Evolutionary conservation across 2,888 invertebrate genomes (phyloP).

Genomic region (Cataglyphis livida): DNA sequence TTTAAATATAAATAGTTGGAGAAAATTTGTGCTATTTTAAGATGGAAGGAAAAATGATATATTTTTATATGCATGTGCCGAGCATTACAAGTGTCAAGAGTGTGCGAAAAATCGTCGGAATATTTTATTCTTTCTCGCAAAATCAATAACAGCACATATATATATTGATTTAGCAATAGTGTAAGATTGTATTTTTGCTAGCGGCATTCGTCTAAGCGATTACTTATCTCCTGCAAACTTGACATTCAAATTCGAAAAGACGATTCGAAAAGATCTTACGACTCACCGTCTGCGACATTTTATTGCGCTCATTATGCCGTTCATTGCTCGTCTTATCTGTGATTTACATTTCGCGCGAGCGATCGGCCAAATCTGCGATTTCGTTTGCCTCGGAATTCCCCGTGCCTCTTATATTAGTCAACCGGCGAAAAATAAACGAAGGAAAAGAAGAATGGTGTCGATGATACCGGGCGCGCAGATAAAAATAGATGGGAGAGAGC

Average conservation of each 20-base stretch:
- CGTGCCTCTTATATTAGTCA: slow-evolving; percentile 67
- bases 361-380: slow-evolving; percentile 16
- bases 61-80: slow-evolving; percentile 13
- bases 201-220: neutral
- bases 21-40: neutral
- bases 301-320: slow-evolving; percentile 7
- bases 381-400: slow-evolving; percentile 65
- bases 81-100: neutral
- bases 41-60: neutral
- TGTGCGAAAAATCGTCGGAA: slow-evolving; percentile 3
- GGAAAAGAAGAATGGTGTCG: slow-evolving; percentile 30
- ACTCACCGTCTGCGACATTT: neutral
- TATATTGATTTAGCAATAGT: slow-evolving; percentile 25
- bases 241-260: neutral
- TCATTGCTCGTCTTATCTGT: slow-evolving; percentile 7
- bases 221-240: neutral
- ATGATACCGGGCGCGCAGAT: neutral
- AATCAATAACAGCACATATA: neutral
- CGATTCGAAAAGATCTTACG: neutral
- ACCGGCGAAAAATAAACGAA: slow-evolving; percentile 65
- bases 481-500: slow-evolving; percentile 50
- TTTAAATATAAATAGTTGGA: slow-evolving; percentile 8
- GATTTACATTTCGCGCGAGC: slow-evolving; percentile 12
- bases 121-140: neutral
- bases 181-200: neutral